Percentiles rank a stretch among this genome's conserved stretches.
These are phyloP conservation scores for Danio choprae DNA, from an alignment of 2,797 vertebrate species.

Conservation along the genomic window DNA sequence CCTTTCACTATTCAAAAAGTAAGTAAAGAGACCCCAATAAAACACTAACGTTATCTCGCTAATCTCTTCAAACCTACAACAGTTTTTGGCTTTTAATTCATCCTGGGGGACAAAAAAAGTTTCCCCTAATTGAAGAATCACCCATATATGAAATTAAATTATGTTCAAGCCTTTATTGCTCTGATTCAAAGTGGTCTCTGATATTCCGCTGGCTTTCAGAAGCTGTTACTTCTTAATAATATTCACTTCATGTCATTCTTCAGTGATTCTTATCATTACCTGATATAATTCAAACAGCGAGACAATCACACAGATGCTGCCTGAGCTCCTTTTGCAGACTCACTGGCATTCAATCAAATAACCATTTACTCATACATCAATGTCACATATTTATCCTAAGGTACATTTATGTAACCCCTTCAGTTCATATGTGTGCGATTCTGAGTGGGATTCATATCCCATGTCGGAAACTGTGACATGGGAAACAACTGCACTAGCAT, in stretches of 20 bases:
- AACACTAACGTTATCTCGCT: background rate
- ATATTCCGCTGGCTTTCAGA: slow-evolving; percentile 16
- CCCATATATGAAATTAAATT: slow-evolving; percentile 29
- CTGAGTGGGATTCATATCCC: too few relatives aligned
- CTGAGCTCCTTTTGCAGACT: slow-evolving; percentile 38
- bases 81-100: background rate
- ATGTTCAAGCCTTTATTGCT: slow-evolving; percentile 18
- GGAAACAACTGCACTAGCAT: too few relatives aligned
- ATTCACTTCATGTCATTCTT: slow-evolving; percentile 30
- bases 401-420: too few relatives aligned
- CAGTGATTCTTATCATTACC: slow-evolving; percentile 37
- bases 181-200: slow-evolving; percentile 9
- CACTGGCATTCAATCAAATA: slow-evolving; percentile 15
- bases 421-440: too few relatives aligned
- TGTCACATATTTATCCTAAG: slow-evolving; percentile 7
- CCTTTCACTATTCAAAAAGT: background rate
- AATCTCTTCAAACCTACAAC: background rate
- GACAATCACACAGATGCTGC: slow-evolving; percentile 35
- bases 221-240: slow-evolving; percentile 21
- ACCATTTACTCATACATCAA: background rate
- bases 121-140: slow-evolving; percentile 3
- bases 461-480: too few relatives aligned
- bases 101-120: background rate
- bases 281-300: slow-evolving; percentile 38
- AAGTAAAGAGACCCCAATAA: background rate